Evolutionary conservation across 1,140 invertebrate genomes (phyloP).

Genomic region (Riptortus pedestris): DNA sequence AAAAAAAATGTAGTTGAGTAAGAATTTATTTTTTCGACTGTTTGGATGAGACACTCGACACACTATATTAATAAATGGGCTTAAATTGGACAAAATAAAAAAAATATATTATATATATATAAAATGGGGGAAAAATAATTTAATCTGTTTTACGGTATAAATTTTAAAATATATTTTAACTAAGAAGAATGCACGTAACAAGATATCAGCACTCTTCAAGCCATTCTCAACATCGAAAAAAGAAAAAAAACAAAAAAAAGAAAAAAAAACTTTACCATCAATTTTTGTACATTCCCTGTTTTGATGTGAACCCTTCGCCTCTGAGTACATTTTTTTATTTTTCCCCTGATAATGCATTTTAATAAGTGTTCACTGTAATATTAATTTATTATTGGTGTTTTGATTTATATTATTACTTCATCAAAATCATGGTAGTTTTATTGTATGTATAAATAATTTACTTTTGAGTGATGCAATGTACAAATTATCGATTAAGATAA

Average conservation of each 20-base stretch:
- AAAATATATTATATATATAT: background rate
- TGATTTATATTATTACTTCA: background rate
- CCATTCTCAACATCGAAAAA: conserved; percentile 4
- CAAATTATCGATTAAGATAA: conserved; percentile 3
- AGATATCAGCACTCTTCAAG: background rate
- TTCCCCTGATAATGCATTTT: background rate
- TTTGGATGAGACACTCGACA: conserved; percentile 12
- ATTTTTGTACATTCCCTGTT: conserved; percentile 1
- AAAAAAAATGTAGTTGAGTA: conserved; percentile 19
- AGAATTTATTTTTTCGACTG: conserved; percentile 16
- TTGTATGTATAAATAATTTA: background rate
- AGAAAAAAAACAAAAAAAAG: too few species aligned
- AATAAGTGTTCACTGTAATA: conserved; percentile 4
- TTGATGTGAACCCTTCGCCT: background rate
- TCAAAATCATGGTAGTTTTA: conserved; percentile 5
- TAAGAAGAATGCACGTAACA: conserved; percentile 8
- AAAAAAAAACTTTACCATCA: background rate
- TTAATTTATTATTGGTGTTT: background rate
- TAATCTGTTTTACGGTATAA: background rate
- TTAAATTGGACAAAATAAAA: conserved; percentile 12
- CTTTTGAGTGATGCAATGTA: conserved; percentile 3
- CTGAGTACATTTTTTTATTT: background rate
- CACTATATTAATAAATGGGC: conserved; percentile 10
- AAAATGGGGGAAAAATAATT: conserved; percentile 7
- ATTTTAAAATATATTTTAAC: background rate